These are phyloP conservation scores for Oxyura jamaicensis DNA, from an alignment of 2,113 vertebrate genomes.

Conservation along the genomic window DNA sequence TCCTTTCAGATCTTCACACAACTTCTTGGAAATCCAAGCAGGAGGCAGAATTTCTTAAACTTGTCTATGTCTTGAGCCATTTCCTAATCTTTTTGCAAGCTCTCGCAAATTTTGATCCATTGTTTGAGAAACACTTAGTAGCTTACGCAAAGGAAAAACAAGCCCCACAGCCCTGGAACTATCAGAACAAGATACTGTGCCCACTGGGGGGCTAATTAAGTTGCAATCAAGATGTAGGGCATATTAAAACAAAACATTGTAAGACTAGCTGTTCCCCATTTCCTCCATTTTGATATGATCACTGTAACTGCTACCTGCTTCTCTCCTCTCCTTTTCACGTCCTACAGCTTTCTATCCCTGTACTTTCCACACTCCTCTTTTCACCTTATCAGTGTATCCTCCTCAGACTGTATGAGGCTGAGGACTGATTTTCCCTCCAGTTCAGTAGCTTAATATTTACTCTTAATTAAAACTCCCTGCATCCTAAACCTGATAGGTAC, in stretches of 20 bases:
- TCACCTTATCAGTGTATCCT: not conserved
- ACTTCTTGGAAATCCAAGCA: not conserved
- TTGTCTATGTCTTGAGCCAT: not conserved
- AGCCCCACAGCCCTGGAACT: not conserved
- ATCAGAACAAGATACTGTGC: not conserved
- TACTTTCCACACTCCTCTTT: not conserved
- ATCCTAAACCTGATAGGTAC: not conserved
- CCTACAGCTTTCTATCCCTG: not conserved
- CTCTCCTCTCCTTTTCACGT: not conserved
- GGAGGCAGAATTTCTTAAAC: not conserved
- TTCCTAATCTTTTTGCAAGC: not conserved
- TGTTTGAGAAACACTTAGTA: not conserved
- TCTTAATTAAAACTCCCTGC: not conserved
- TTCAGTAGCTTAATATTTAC: not conserved
- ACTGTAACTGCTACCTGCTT: not conserved
- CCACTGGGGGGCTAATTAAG: not conserved
- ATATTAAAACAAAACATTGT: not conserved
- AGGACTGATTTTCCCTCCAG: not conserved
- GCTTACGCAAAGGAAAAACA: not conserved
- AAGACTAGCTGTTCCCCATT: not conserved
- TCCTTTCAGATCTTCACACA: not conserved
- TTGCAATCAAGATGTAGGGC: not conserved
- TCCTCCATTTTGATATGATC: not conserved
- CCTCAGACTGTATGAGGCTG: not conserved
- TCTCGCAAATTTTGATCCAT: not conserved